Base-by-base conservation (phyloP, 2,888 invertebrate species). In the Anthrax anthrax region DNA sequence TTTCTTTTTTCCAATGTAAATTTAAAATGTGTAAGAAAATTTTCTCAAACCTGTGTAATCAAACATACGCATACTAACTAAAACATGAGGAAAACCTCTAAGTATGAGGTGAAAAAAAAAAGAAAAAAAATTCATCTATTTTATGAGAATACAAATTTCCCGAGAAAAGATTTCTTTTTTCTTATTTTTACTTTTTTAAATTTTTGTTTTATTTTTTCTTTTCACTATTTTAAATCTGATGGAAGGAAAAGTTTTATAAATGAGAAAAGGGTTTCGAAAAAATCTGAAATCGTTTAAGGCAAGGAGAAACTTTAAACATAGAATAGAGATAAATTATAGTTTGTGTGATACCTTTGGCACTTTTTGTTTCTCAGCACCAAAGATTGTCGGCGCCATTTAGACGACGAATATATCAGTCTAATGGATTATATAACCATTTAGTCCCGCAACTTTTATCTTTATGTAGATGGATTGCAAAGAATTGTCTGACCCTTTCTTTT, bases 261-360 rank as follows among this genome's bases (percentile, higher is more conserved):
- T 54, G 54, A 54, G 52, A 52, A 54, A 54, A 51, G 50, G 51
- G 23, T 44, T 51, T 46, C 46, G 14, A 41, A 37, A 36, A 19
- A 38, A 51, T 51, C 36, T 46, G 50, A 49, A 53, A 55, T 50
- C 55, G 54, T 55, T 55, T 55, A 55, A 55, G 53, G 49, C 51
- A 49, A 50, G 43, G 54, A 51, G 52, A 55, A 55, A 55, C 55
- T 55, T 55, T 55, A 55, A 55, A 54, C 54, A 53, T 53, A 51
- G 54, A 53, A 52, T 48, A 49, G 51, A 53, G 50, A 56, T 56
- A 56, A 56, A 55, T 56, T 56, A 56, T 53, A 55, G 55, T 54
- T 56, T 55, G 55, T 52, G 56, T 56, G 55, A 55, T 56, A 56
- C 56, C 56, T 56, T 56, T 55, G 56, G 55, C 54, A 56, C 53